Evolutionary conservation across 2,113 vertebrate genomes (phyloP).

Genomic region (Cariama cristata): DNA sequence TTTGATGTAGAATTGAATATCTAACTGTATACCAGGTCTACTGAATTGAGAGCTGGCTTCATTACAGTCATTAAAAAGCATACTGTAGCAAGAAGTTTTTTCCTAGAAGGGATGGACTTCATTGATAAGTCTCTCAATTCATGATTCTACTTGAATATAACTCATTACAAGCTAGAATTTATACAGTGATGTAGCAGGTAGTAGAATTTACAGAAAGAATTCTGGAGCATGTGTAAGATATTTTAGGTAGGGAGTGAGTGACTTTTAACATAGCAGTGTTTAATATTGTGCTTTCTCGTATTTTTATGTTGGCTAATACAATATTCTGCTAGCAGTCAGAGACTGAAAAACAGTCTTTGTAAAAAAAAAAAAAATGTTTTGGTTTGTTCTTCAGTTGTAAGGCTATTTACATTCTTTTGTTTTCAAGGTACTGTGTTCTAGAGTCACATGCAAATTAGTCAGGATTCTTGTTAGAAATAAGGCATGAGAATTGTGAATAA

Average conservation of each 20-base stretch:
- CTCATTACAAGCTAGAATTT: neutral
- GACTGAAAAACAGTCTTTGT: neutral
- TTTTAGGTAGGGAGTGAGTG: neutral
- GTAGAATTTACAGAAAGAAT: neutral
- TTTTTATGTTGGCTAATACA: neutral
- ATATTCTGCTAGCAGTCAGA: neutral
- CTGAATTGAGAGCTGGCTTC: neutral
- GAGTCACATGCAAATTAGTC: neutral
- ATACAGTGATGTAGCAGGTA: neutral
- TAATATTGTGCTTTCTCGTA: neutral
- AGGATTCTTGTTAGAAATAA: neutral
- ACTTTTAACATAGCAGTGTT: neutral
- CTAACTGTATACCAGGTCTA: neutral
- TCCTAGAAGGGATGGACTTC: neutral
- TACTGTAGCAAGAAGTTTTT: neutral
- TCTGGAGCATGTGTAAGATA: neutral
- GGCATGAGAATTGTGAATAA: neutral
- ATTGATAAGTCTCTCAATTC: neutral
- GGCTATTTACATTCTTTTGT: neutral
- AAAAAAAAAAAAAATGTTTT: neutral
- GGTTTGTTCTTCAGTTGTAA: neutral
- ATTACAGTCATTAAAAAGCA: neutral
- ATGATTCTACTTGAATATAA: neutral
- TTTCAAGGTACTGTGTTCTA: neutral
- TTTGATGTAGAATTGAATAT: neutral